Evolutionary conservation across 2,113 vertebrate species (phyloP), one percentile per base, ranked within the genome.

Genomic region (Illadopsis cleaveri): DNA sequence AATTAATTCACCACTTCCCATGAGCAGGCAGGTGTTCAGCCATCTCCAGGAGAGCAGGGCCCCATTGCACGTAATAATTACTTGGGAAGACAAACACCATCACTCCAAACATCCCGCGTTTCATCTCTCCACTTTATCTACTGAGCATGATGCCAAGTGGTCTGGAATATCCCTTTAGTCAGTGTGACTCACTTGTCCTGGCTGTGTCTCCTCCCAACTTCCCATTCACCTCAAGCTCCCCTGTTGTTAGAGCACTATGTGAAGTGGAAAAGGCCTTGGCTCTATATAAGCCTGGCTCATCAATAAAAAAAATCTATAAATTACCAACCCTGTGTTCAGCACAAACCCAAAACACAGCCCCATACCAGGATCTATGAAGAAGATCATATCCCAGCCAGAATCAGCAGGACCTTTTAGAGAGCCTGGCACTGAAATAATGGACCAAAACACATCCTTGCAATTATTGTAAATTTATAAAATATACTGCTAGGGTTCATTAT

Each of bases 161-260:
- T 75, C 10, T 60, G 45, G 77, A 66, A n/a, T 24, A 45, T 12
- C 13, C n/a, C 20, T 68, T 66, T 15, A 13, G 45, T 22, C 38
- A n/a, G 20, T 25, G 25, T 30, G n/a, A n/a, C 16, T 30, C 38
- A 30, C 15, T 51, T 58, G 16, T 44, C 53, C 28, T 18, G 6
- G 16, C 20, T n/a, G 23, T 33, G 15, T 53, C 38, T 60, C 7
- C 45, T 45, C n/a, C 20, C 9, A 45, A 0, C 20, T 75, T 75
- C 28, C 33, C 44, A 14, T 19, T 5, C 4, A 9, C 19, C 10
- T 51, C 44, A 30, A 44, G 5, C 2, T 3, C 2, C 14, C 1
- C 17, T 58, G 5, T 9, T 60, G 9, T 2, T 61, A 21, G 30
- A 35, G 8, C 4, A 28, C 20, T 31, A 61, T 22, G 17, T 75